Percentiles rank a stretch among this genome's conserved stretches.
Evolutionary conservation across 1,140 invertebrate genomes (phyloP).

Genomic region (Chironomus striatipennis): DNA sequence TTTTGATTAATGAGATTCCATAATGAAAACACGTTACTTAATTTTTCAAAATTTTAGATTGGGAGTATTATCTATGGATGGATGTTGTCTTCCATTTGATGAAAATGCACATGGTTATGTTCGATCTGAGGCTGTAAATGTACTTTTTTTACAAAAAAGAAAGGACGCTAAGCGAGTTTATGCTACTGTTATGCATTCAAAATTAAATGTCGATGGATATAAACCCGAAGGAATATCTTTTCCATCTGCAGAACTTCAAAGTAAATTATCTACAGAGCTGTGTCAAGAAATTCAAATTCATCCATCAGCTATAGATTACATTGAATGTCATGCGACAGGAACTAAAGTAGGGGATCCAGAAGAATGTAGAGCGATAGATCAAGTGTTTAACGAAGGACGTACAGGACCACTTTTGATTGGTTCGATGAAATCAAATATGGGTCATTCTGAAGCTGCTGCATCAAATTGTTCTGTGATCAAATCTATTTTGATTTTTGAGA

Average conservation of each 20-base stretch:
- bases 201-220: too few species aligned
- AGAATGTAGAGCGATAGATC: constrained; percentile 87
- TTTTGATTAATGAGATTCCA: too few species aligned
- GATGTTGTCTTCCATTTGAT: constrained; percentile 83
- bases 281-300: constrained; percentile 75
- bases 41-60: too few species aligned
- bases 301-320: constrained; percentile 71
- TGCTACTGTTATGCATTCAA: constrained; percentile 74
- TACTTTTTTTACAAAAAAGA: constrained; percentile 71
- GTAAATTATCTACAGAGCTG: constrained; percentile 69
- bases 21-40: constrained; percentile 42
- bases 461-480: constrained; percentile 84
- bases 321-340: constrained; percentile 97
- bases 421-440: constrained; percentile 97
- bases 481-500: constrained; percentile 78
- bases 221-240: too few species aligned
- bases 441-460: constrained; percentile 91
- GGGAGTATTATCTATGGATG: constrained; percentile 29
- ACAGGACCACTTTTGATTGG: constrained; percentile 76
- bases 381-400: constrained; percentile 83
- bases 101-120: constrained; percentile 84
- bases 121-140: constrained; percentile 76
- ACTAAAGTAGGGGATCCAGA: constrained; percentile 94
- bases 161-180: constrained; percentile 70
- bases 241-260: constrained; percentile 80